Percentiles rank a stretch among this genome's conserved stretches.
These are phyloP conservation scores for Catharus bicknelli DNA, from an alignment of 2,113 vertebrate species.

Conservation along the genomic window DNA sequence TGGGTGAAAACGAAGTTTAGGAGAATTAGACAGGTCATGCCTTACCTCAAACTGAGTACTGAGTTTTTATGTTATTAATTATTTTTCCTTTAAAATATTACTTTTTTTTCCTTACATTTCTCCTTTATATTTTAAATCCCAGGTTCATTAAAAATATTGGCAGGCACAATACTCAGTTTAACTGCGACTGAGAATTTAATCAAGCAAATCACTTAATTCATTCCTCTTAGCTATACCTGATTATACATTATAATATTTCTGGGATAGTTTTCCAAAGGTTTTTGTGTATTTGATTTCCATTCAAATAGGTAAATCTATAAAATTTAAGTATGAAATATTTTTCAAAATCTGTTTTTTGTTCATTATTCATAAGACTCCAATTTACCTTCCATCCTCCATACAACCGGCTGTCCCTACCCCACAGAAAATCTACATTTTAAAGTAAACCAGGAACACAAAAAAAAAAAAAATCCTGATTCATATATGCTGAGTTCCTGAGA, in stretches of 20 bases:
- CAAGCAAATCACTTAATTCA: not conserved
- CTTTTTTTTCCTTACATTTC: not conserved
- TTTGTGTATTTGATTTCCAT: not conserved
- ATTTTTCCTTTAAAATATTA: not conserved
- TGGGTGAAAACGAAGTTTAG: not conserved
- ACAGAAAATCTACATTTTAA: not conserved
- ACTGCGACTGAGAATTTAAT: not conserved
- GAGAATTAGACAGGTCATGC: not conserved
- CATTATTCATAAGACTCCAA: not conserved
- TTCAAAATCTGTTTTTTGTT: not conserved
- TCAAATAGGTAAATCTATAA: not conserved
- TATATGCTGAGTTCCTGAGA: not conserved
- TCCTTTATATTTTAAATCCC: not conserved
- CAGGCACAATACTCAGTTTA: not conserved
- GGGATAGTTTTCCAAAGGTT: not conserved
- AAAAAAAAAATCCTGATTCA: not conserved
- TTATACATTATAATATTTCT: not conserved
- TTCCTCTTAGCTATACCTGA: not conserved
- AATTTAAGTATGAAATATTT: not conserved
- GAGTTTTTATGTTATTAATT: fast-evolving
- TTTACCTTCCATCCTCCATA: not conserved
- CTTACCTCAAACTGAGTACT: not conserved
- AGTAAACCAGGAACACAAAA: not conserved
- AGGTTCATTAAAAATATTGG: not conserved
- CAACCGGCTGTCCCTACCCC: fast-evolving